Conservation (phyloP, 2,888 invertebrate species). For the Cylindroiulus punctatus region DNA sequence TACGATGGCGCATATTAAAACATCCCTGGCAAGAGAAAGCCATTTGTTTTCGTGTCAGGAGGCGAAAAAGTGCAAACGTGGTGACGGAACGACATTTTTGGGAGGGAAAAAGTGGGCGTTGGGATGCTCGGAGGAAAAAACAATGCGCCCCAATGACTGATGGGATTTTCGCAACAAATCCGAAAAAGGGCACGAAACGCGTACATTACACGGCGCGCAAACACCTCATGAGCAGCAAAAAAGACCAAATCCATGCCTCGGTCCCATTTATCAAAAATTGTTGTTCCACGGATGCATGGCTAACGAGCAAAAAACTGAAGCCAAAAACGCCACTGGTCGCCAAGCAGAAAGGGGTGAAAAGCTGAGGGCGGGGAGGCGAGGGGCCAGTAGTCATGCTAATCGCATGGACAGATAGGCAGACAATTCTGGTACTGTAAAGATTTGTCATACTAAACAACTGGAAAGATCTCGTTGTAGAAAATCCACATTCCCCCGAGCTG, state of each 20-base stretch:
- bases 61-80: background rate
- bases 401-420: background rate
- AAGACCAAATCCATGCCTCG: background rate
- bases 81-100: conserved; percentile 6
- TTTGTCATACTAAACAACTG: no score
- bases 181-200: background rate
- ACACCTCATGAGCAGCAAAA: background rate
- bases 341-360: background rate
- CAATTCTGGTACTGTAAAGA: background rate
- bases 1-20: conserved; percentile 9
- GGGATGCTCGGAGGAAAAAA: background rate
- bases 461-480: no score
- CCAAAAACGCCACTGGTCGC: background rate
- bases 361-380: background rate
- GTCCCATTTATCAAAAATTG: conserved; percentile 20
- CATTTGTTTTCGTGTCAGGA: conserved; percentile 16
- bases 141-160: conserved; percentile 20
- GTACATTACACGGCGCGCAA: background rate
- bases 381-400: background rate
- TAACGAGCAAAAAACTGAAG: conserved; percentile 9
- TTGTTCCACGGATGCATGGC: conserved; percentile 9
- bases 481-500: no score
- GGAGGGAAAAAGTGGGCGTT: background rate
- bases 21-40: background rate
- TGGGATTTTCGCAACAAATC: conserved; percentile 12